phyloP scores from a whole-genome alignment of 1,140 invertebrate species.

The Orchestia grillus region DNA sequence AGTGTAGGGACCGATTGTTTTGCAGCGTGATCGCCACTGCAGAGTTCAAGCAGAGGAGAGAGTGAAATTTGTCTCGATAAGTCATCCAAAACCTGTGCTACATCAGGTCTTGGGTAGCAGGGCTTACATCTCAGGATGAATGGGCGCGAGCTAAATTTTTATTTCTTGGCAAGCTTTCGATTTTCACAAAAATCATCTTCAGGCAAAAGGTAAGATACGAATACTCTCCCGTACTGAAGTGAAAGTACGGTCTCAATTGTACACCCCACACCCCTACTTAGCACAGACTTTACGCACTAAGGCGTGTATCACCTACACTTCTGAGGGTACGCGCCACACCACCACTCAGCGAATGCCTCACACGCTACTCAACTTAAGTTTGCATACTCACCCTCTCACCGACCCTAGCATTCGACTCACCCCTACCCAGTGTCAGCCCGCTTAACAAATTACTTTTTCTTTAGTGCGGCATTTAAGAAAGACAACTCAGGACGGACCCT shows the following conservation, averaged over 20 bases:
- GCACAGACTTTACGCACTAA: background rate
- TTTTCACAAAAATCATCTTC: no score
- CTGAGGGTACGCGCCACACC: background rate
- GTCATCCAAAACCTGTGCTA: background rate
- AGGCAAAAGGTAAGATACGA: no score
- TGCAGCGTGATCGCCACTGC: background rate
- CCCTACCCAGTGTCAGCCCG: background rate
- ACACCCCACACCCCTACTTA: background rate
- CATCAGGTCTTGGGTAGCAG: background rate
- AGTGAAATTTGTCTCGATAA: background rate
- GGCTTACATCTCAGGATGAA: background rate
- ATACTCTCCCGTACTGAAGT: no score
- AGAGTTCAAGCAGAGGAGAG: background rate
- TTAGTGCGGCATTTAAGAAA: background rate
- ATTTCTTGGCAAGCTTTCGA: no score
- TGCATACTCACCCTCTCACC: background rate
- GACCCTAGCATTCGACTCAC: background rate
- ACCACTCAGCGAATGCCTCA: background rate
- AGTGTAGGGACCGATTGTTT: background rate
- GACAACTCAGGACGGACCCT: background rate
- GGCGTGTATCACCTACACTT: background rate
- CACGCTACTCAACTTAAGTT: background rate
- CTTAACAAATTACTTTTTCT: conserved; percentile 47
- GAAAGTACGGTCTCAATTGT: no score
- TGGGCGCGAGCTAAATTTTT: background rate